phyloP scores from a whole-genome alignment of 2,113 vertebrate species.

The Sciurus niger region DNA sequence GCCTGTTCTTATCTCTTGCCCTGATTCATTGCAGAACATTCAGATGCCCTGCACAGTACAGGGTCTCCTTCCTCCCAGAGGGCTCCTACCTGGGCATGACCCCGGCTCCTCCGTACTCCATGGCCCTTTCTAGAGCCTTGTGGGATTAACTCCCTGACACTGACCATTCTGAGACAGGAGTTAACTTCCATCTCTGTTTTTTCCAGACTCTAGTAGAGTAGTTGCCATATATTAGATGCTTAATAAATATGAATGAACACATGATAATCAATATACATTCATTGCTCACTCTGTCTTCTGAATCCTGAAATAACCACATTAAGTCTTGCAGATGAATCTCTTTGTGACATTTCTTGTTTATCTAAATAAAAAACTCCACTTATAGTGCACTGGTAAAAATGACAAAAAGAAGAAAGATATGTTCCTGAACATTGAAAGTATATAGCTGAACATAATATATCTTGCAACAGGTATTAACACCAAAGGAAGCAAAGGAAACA shows the following conservation, averaged over 20 bases:
- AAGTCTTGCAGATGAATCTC: neutral
- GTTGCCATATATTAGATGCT: neutral
- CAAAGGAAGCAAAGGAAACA: conserved; percentile 40
- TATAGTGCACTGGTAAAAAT: neutral
- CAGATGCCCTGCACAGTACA: neutral
- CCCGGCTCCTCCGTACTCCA: neutral
- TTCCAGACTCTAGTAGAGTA: neutral
- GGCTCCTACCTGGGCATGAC: neutral
- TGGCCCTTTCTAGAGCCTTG: neutral
- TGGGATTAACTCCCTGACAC: neutral
- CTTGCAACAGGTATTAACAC: neutral
- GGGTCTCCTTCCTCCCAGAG: neutral
- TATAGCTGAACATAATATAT: neutral
- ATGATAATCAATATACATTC: neutral
- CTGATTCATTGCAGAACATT: neutral
- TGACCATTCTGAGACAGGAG: neutral
- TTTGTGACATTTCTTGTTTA: neutral
- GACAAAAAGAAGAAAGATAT: neutral
- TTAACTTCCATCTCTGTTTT: neutral
- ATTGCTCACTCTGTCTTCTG: neutral
- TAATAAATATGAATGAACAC: neutral
- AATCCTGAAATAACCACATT: conserved; percentile 2
- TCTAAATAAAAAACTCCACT: conserved; percentile 37
- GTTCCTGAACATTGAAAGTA: neutral
- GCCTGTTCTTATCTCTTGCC: neutral